Evolutionary conservation across 2,888 invertebrate genomes (phyloP).

Genomic region (Cephus runcator): DNA sequence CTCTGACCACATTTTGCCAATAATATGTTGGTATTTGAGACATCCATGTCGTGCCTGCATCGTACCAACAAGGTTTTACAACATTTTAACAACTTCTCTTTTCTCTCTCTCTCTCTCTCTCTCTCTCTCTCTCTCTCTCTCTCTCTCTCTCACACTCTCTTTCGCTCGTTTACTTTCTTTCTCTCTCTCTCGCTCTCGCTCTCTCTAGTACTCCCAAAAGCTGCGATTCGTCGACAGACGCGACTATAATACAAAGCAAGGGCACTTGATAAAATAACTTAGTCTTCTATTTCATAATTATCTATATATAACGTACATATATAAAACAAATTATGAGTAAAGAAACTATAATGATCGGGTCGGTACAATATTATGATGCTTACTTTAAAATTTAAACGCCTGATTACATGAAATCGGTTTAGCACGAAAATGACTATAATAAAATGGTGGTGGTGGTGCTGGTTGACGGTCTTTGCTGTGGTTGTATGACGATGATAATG

Average conservation of each 20-base stretch:
- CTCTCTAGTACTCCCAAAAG: conserved; percentile 50
- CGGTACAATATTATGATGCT: conserved; percentile 55
- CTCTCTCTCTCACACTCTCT: conserved; percentile 11
- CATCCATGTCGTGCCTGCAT: conserved; percentile 52
- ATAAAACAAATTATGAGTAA: conserved; percentile 63
- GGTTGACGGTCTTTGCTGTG: background rate
- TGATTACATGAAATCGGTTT: conserved; percentile 15
- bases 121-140: conserved; percentile 6
- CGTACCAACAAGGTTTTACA: conserved; percentile 54
- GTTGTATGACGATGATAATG: background rate
- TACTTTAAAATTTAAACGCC: conserved; percentile 35
- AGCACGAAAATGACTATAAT: conserved; percentile 41
- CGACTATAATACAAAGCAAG: conserved; percentile 72
- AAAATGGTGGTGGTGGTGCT: conserved; percentile 24
- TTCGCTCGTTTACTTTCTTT: conserved; percentile 24
- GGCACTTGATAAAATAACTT: conserved; percentile 73
- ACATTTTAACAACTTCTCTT: conserved; percentile 37
- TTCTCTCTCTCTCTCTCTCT: conserved; percentile 12
- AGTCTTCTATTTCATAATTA: conserved; percentile 67
- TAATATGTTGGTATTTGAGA: conserved; percentile 27
- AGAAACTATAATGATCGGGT: conserved; percentile 60
- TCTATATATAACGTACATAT: conserved; percentile 64
- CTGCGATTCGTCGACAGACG: conserved; percentile 60
- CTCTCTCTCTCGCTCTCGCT: conserved; percentile 27
- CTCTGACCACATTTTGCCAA: conserved; percentile 50